phyloP scores from a whole-genome alignment of 1,140 invertebrate genomes.

The Zaprionus lachaisei region DNA sequence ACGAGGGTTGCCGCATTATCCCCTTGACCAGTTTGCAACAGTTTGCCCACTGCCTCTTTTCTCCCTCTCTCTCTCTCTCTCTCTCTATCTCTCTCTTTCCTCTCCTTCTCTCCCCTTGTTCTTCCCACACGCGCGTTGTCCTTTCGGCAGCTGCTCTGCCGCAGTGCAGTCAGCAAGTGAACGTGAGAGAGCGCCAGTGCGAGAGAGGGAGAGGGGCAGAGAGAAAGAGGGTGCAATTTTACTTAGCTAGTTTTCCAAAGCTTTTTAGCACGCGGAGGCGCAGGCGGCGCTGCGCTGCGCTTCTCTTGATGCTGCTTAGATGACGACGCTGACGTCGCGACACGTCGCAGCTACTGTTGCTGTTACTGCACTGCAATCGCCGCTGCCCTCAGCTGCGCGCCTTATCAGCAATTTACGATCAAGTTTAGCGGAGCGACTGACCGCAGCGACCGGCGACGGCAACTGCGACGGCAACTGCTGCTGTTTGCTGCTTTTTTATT shows the following conservation, averaged over 20 bases:
- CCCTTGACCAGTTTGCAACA: neutral
- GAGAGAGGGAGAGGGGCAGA: neutral
- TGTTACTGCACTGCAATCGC: constrained; percentile 13
- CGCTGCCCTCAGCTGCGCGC: constrained; percentile 6
- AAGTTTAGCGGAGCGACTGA: constrained; percentile 39
- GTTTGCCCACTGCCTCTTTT: neutral
- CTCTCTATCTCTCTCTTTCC: neutral
- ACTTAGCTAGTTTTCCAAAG: neutral
- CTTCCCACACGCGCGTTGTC: neutral
- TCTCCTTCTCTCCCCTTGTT: neutral
- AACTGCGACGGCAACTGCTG: constrained; percentile 1
- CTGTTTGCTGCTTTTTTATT: constrained; percentile 40
- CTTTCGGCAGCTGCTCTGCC: constrained; percentile 18
- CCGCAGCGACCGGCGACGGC: constrained; percentile 31
- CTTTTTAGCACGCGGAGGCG: neutral
- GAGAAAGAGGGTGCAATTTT: neutral
- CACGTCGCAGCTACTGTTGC: constrained; percentile 8
- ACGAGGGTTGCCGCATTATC: constrained; percentile 33
- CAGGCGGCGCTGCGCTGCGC: neutral
- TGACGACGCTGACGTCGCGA: constrained; percentile 5
- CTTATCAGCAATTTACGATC: constrained; percentile 72
- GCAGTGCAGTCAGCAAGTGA: constrained; percentile 5
- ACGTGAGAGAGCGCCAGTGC: neutral
- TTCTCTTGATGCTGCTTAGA: constrained; percentile 1
- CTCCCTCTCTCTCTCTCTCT: neutral